Conservation (phyloP, 2,797 vertebrate genomes). For the Eurystomus glaucurus region DNA sequence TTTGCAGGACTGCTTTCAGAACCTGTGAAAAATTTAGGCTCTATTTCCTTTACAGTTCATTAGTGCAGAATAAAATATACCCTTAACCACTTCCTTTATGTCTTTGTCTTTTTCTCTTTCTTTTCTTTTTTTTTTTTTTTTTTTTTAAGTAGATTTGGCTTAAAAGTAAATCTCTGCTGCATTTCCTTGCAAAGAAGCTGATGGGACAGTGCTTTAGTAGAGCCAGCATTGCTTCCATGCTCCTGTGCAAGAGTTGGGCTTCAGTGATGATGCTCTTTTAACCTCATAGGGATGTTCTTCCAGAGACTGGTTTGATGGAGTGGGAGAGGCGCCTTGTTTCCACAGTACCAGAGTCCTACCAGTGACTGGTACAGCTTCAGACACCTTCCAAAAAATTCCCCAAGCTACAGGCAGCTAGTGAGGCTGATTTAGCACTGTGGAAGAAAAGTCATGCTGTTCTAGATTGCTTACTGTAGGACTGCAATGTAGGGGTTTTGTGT, state of each 20-base stretch:
- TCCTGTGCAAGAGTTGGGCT: not conserved
- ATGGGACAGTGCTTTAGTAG: not conserved
- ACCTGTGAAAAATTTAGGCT: not conserved
- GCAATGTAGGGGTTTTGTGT: not conserved
- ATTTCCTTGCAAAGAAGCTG: not conserved
- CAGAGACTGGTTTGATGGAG: not conserved
- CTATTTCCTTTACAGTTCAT: constrained; percentile 13
- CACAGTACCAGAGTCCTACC: not conserved
- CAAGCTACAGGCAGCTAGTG: not conserved
- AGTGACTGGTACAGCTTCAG: not conserved
- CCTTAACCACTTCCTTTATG: constrained; percentile 13
- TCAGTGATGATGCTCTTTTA: not conserved
- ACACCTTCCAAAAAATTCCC: not conserved
- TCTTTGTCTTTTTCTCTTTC: too few relatives aligned
- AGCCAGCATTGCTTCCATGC: not conserved
- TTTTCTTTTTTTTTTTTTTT: not conserved
- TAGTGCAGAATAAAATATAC: constrained; percentile 3
- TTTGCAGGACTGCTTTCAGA: not conserved
- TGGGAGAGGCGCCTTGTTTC: accelerated
- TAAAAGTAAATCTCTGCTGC: not conserved
- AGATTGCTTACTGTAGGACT: not conserved
- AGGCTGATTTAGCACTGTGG: not conserved
- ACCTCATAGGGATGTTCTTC: not conserved
- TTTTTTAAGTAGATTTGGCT: not conserved
- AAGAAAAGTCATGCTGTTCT: not conserved